phyloP scores from a whole-genome alignment of 2,888 invertebrate genomes.

The Callimorpha dominula region DNA sequence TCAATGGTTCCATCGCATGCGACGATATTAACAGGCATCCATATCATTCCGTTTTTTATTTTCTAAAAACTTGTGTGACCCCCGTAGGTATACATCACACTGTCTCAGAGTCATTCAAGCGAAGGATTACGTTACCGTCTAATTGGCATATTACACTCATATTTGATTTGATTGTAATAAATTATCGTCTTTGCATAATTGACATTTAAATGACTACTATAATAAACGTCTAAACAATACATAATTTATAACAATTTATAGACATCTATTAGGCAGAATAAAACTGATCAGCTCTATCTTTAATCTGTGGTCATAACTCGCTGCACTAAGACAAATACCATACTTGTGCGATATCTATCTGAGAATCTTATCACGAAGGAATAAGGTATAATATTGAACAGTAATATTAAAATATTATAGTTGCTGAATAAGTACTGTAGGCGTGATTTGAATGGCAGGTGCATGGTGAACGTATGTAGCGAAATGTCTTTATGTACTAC shows the following conservation, averaged over 20 bases:
- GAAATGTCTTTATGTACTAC: slow-evolving; percentile 67
- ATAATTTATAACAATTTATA: neutral
- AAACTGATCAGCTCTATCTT: slow-evolving; percentile 20
- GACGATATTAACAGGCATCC: too few species aligned
- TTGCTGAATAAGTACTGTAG: slow-evolving; percentile 59
- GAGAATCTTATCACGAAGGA: slow-evolving; percentile 23
- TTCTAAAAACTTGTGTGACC: too few species aligned
- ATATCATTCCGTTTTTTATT: too few species aligned
- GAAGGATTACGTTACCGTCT: too few species aligned
- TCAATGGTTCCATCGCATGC: too few species aligned
- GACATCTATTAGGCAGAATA: slow-evolving; percentile 1
- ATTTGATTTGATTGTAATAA: too few species aligned
- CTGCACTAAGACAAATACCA: slow-evolving; percentile 49
- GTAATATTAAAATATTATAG: slow-evolving; percentile 30
- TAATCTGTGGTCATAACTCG: slow-evolving; percentile 55
- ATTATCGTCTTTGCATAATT: too few species aligned
- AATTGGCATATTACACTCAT: too few species aligned
- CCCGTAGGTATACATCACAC: too few species aligned
- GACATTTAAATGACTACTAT: neutral
- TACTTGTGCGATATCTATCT: slow-evolving; percentile 31
- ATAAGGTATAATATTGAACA: slow-evolving; percentile 28
- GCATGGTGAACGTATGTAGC: slow-evolving; percentile 60
- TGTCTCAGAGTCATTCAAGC: too few species aligned
- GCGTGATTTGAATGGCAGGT: slow-evolving; percentile 80
- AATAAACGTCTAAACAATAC: neutral